A percentile compares a stretch with the other conserved stretches of the same genome.
phyloP scores from a whole-genome alignment of 1,140 invertebrate species.

The Bombus ignitus region DNA sequence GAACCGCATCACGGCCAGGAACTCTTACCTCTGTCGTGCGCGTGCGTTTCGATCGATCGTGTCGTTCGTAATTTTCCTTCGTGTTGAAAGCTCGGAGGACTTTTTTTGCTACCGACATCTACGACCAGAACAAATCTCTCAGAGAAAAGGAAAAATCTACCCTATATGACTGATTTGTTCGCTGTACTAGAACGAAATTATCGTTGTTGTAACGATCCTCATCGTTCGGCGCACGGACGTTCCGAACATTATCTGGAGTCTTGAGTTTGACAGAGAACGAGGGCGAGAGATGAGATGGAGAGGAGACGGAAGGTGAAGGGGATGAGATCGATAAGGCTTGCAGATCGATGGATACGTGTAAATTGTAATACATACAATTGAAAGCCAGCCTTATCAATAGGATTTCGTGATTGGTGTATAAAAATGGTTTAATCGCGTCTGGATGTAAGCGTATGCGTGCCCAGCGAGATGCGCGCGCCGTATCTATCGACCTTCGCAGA shows the following conservation, averaged over 20 bases:
- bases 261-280: background rate
- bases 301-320: background rate
- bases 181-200: no score
- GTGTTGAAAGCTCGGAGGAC: background rate
- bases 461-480: conserved; percentile 41
- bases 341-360: no score
- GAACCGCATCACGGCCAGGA: conserved; percentile 44
- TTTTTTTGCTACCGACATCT: background rate
- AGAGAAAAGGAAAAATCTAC: background rate
- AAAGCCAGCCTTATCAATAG: background rate
- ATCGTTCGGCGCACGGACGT: background rate
- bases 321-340: background rate
- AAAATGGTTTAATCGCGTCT: background rate
- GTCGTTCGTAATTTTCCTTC: conserved; percentile 14
- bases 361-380: no score
- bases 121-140: background rate
- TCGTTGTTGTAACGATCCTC: no score
- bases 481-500: conserved; percentile 43
- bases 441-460: background rate
- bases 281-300: background rate
- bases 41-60: conserved; percentile 51
- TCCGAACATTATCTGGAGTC: no score
- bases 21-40: conserved; percentile 28
- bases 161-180: no score
- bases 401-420: background rate